Percentiles rank a stretch among this genome's conserved stretches.
These are phyloP conservation scores for Deilephila elpenor DNA, from an alignment of 2,888 invertebrate genomes.

Conservation along the genomic window DNA sequence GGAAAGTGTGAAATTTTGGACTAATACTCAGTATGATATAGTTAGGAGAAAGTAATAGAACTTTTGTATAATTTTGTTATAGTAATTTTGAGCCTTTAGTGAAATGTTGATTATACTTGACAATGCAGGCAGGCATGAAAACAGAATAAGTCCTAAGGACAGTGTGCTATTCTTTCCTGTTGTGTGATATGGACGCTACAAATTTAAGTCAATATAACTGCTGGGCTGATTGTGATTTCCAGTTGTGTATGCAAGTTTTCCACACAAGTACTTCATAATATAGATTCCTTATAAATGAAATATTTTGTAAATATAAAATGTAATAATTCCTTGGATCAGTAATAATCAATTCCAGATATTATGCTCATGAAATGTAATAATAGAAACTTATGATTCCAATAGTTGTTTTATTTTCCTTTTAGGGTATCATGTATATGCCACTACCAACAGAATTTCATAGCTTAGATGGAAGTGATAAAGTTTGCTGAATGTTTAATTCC, in stretches of 20 bases:
- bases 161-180: conserved; percentile 28
- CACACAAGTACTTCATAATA: conserved; percentile 32
- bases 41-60: conserved; percentile 38
- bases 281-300: conserved; percentile 37
- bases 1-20: conserved; percentile 50
- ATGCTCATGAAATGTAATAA: conserved; percentile 67
- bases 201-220: conserved; percentile 14
- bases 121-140: conserved; percentile 2
- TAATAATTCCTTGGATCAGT: conserved; percentile 49
- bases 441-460: too few relatives aligned
- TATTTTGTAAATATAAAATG: conserved; percentile 46
- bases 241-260: conserved; percentile 31
- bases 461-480: too few relatives aligned
- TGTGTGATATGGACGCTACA: conserved; percentile 12
- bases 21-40: conserved; percentile 64
- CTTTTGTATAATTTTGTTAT: conserved; percentile 37
- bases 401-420: conserved; percentile 52
- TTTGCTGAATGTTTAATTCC: too few relatives aligned
- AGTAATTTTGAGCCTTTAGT: conserved; percentile 38
- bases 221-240: conserved; percentile 20
- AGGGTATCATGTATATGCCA: too few relatives aligned
- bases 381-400: conserved; percentile 58
- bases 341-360: conserved; percentile 58
- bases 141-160: conserved; percentile 4
- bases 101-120: conserved; percentile 24